Percentiles rank a stretch among this genome's conserved stretches.
These are phyloP conservation scores for Aphrophora alni DNA, from an alignment of 2,888 invertebrate species.

Conservation along the genomic window DNA sequence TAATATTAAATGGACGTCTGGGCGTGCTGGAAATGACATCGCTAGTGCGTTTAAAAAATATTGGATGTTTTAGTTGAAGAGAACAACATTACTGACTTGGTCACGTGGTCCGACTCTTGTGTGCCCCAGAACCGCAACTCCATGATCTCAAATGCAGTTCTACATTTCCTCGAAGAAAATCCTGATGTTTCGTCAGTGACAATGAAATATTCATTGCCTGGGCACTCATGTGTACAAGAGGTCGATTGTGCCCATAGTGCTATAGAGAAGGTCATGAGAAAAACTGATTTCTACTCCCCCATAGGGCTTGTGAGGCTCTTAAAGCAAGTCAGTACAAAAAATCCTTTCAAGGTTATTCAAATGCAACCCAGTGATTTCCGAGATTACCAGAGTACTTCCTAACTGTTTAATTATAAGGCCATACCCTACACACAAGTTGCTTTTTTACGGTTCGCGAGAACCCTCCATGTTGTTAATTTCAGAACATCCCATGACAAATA, in stretches of 20 bases:
- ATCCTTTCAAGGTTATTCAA: constrained; percentile 23
- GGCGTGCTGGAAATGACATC: constrained; percentile 29
- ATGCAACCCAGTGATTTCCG: constrained; percentile 25
- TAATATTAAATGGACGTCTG: not conserved
- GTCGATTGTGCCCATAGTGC: constrained; percentile 19
- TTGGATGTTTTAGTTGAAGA: constrained; percentile 24
- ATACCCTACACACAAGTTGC: constrained; percentile 17
- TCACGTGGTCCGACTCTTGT: constrained; percentile 24
- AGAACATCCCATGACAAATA: constrained; percentile 17
- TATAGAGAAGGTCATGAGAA: constrained; percentile 10
- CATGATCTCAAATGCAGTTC: constrained; percentile 28
- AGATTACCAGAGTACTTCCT: constrained; percentile 9
- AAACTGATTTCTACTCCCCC: constrained; percentile 7
- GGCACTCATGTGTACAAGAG: constrained; percentile 32
- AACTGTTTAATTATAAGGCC: constrained; percentile 21
- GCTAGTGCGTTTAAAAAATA: constrained; percentile 31
- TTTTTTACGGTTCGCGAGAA: not conserved
- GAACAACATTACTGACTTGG: constrained; percentile 27
- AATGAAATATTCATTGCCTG: constrained; percentile 29
- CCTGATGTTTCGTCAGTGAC: constrained; percentile 3
- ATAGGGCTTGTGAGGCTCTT: constrained; percentile 27
- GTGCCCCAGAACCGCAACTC: constrained; percentile 29
- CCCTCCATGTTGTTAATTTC: constrained; percentile 8
- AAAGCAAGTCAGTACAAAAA: constrained; percentile 20
- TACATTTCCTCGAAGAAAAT: constrained; percentile 27